These are phyloP conservation scores for Mus minutoides DNA, from an alignment of 2,797 vertebrate genomes.

Conservation along the genomic window DNA sequence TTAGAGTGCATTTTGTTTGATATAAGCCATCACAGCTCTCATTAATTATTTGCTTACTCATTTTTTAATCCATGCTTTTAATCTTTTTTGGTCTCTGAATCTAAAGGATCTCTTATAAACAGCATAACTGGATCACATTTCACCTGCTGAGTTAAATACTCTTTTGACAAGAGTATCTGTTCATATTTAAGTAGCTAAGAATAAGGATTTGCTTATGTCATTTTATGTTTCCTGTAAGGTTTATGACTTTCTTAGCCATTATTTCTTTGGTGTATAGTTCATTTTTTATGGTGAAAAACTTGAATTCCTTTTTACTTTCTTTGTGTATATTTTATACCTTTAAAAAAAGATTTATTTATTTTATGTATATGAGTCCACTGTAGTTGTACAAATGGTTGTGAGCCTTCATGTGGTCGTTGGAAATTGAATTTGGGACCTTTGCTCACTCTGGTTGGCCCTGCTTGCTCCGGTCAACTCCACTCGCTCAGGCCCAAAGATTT, in stretches of 20 bases:
- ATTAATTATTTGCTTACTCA: neutral
- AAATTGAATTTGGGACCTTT: no score
- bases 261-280: neutral
- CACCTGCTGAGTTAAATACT: neutral
- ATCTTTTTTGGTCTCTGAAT: neutral
- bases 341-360: no score
- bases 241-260: neutral
- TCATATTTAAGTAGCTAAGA: neutral
- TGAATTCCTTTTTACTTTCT: neutral
- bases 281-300: neutral
- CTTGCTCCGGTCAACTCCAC: no score
- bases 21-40: neutral
- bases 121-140: neutral
- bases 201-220: neutral
- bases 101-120: neutral
- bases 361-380: no score
- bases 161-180: neutral
- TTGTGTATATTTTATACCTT: neutral
- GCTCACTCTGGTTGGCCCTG: no score
- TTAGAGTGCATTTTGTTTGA: neutral
- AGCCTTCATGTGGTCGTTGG: no score
- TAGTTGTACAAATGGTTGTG: no score
- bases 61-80: neutral
- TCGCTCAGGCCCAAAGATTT: no score
- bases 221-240: neutral